Evolutionary conservation across 2,888 invertebrate genomes (phyloP).

Genomic region (Trichacis sp.): DNA sequence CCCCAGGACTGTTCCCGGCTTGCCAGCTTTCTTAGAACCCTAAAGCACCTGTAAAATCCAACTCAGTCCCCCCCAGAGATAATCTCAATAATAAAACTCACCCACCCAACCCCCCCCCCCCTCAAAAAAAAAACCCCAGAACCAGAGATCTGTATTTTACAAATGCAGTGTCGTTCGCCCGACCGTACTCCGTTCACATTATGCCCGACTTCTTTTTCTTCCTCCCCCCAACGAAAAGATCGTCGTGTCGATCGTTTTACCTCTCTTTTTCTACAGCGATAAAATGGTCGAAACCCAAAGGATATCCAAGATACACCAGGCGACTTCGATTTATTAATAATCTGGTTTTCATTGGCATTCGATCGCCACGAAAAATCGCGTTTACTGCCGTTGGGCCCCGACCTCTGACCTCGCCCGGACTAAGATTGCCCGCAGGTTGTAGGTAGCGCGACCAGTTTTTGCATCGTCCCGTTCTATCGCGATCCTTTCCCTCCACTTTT

Average conservation of each 20-base stretch:
- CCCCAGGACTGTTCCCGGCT: too few relatives aligned
- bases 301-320: constrained; percentile 37
- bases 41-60: too few relatives aligned
- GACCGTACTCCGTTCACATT: constrained; percentile 2
- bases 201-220: background rate
- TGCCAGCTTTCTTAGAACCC: too few relatives aligned
- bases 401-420: constrained; percentile 50
- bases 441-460: constrained; percentile 58
- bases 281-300: constrained; percentile 1
- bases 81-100: background rate
- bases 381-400: constrained; percentile 46
- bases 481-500: constrained; percentile 20
- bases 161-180: constrained; percentile 47
- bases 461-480: constrained; percentile 46
- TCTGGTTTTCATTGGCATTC: constrained; percentile 57
- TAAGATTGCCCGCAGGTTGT: constrained; percentile 52
- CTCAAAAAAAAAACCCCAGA: background rate
- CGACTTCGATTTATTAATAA: constrained; percentile 59
- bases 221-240: too few relatives aligned
- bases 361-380: constrained; percentile 51
- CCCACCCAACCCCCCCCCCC: too few relatives aligned
- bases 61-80: background rate
- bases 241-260: too few relatives aligned
- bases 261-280: constrained; percentile 14
- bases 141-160: constrained; percentile 39